Evolutionary conservation across 2,888 invertebrate species (phyloP).

Genomic region (Hydriomena furcata): DNA sequence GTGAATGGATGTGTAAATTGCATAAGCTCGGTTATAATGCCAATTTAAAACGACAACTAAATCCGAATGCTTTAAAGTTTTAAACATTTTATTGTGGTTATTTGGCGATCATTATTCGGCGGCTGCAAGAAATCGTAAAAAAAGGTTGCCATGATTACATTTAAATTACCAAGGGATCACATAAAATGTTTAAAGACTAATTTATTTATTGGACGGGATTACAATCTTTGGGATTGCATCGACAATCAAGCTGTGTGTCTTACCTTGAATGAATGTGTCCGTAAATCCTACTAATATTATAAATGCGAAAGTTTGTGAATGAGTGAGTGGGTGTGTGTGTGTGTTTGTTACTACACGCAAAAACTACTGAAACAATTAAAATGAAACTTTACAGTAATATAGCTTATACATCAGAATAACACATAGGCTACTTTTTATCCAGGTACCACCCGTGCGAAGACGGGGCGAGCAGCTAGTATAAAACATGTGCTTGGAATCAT

Average conservation of each 20-base stretch:
- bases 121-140: slow-evolving; percentile 26
- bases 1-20: slow-evolving; percentile 33
- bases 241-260: neutral
- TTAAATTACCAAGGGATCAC: slow-evolving; percentile 20
- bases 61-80: slow-evolving; percentile 23
- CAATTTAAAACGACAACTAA: slow-evolving; percentile 22
- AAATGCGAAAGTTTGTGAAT: too few relatives aligned
- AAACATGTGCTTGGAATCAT: slow-evolving; percentile 43
- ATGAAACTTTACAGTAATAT: too few relatives aligned
- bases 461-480: too few relatives aligned
- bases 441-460: too few relatives aligned
- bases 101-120: slow-evolving; percentile 16
- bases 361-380: too few relatives aligned
- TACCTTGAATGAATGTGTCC: slow-evolving; percentile 8
- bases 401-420: too few relatives aligned
- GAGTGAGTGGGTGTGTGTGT: too few relatives aligned
- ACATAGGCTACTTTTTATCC: too few relatives aligned
- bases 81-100: slow-evolving; percentile 23
- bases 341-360: too few relatives aligned
- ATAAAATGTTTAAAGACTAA: slow-evolving; percentile 12
- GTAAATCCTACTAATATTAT: too few relatives aligned
- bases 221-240: neutral
- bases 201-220: slow-evolving; percentile 21
- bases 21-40: slow-evolving; percentile 21
- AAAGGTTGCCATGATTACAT: slow-evolving; percentile 18